Conservation (phyloP, 2,888 invertebrate species). For the Lasioglossum leucozonium region DNA sequence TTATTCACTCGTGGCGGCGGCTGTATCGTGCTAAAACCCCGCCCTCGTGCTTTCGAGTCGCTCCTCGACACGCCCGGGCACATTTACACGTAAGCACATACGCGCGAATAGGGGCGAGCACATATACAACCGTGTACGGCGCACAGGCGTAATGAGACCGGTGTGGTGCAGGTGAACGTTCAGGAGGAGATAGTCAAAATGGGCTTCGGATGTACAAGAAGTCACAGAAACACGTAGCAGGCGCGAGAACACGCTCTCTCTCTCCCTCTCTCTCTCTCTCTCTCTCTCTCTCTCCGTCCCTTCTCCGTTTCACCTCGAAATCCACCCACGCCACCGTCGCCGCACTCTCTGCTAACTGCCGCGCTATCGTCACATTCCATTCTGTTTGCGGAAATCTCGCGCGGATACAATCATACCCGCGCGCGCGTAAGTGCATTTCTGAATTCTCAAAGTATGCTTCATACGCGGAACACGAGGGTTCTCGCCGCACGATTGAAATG, state of each 20-base stretch:
- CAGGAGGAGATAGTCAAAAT: slow-evolving; percentile 69
- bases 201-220: slow-evolving; percentile 60
- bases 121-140: not conserved
- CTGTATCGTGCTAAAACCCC: slow-evolving; percentile 55
- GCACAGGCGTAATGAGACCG: slow-evolving; percentile 72
- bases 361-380: slow-evolving; percentile 67
- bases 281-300: slow-evolving; percentile 25
- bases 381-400: slow-evolving; percentile 63
- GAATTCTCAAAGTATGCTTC: slow-evolving; percentile 35
- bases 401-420: slow-evolving; percentile 35
- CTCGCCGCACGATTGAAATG: not conserved
- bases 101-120: not conserved
- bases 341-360: slow-evolving; percentile 59
- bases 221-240: slow-evolving; percentile 67
- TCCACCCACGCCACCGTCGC: not conserved
- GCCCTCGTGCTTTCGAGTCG: slow-evolving; percentile 46
- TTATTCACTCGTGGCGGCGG: slow-evolving; percentile 71
- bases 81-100: slow-evolving; percentile 12
- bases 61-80: slow-evolving; percentile 24
- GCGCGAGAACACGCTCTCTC: slow-evolving; percentile 22
- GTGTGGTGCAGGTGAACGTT: slow-evolving; percentile 61
- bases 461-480: not conserved
- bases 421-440: slow-evolving; percentile 38
- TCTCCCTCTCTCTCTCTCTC: not conserved
- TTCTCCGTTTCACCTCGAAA: slow-evolving; percentile 12